Conservation (phyloP, 2,113 vertebrate genomes). For the Chloropsis cyanopogon region DNA sequence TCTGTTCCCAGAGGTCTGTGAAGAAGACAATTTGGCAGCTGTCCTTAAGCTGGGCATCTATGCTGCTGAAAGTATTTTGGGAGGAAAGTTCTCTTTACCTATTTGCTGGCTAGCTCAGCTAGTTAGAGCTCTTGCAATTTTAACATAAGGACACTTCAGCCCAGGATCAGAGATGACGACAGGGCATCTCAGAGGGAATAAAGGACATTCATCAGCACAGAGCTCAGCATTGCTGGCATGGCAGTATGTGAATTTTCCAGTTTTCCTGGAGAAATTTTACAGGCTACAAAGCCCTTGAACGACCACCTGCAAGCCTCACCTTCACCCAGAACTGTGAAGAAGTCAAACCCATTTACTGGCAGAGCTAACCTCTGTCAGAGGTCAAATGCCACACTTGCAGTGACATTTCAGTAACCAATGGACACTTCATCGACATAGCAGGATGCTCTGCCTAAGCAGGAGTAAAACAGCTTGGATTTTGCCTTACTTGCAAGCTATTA, state of each 20-base stretch:
- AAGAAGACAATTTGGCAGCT: not conserved
- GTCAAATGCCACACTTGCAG: not conserved
- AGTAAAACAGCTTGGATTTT: not conserved
- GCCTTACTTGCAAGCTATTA: not conserved
- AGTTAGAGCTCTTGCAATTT: not conserved
- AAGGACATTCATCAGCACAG: not conserved
- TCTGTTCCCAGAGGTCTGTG: not conserved
- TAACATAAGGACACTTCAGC: not conserved
- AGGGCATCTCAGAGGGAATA: not conserved
- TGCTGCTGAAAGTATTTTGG: not conserved
- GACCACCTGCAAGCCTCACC: not conserved
- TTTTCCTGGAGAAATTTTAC: not conserved
- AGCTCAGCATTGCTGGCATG: not conserved
- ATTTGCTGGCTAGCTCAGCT: not conserved
- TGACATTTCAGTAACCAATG: not conserved
- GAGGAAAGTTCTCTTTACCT: not conserved
- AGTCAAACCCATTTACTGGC: not conserved
- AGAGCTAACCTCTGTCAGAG: not conserved
- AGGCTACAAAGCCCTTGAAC: not conserved
- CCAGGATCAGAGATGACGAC: not conserved
- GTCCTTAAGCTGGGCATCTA: not conserved
- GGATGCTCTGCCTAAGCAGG: not conserved
- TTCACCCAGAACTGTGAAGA: not conserved
- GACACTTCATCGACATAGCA: not conserved
- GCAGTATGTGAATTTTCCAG: not conserved